A percentile compares a stretch with the other conserved stretches of the same genome.
Evolutionary conservation across 2,888 invertebrate genomes (phyloP).

Genomic region (Venusia cambrica): DNA sequence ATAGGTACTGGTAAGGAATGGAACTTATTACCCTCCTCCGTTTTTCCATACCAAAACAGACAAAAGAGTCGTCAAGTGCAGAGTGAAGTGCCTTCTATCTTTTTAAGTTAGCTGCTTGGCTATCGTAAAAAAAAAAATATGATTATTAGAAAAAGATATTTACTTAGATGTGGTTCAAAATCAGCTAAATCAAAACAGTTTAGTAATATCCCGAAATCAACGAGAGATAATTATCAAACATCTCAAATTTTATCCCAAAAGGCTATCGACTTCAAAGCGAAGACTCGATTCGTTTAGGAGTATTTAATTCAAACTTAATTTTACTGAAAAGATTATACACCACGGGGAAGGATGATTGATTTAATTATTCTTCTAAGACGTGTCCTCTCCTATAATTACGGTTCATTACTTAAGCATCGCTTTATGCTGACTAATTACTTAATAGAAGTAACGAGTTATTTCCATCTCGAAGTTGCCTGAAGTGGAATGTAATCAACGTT

Average conservation of each 20-base stretch:
- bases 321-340: constrained; percentile 75
- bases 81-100: too few species aligned
- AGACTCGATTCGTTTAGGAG: constrained; percentile 53
- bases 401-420: constrained; percentile 79
- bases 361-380: constrained; percentile 77
- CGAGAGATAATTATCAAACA: too few species aligned
- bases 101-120: too few species aligned
- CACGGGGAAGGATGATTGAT: constrained; percentile 73
- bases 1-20: too few species aligned
- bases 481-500: constrained; percentile 71
- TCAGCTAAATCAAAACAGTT: too few species aligned
- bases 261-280: constrained; percentile 59
- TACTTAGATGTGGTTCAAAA: too few species aligned
- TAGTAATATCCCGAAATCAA: constrained; percentile 42
- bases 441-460: constrained; percentile 79
- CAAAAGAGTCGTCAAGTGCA: too few species aligned
- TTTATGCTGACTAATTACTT: constrained; percentile 78
- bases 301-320: constrained; percentile 74
- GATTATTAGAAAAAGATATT: too few species aligned
- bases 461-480: constrained; percentile 51
- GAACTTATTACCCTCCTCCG: too few species aligned
- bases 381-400: constrained; percentile 79
- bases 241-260: constrained; percentile 52
- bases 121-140: too few species aligned
- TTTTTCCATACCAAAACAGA: too few species aligned